Conservation (phyloP, 37 sponge, comb jelly and placozoan species). For the Halisarca cf. caerulea region DNA sequence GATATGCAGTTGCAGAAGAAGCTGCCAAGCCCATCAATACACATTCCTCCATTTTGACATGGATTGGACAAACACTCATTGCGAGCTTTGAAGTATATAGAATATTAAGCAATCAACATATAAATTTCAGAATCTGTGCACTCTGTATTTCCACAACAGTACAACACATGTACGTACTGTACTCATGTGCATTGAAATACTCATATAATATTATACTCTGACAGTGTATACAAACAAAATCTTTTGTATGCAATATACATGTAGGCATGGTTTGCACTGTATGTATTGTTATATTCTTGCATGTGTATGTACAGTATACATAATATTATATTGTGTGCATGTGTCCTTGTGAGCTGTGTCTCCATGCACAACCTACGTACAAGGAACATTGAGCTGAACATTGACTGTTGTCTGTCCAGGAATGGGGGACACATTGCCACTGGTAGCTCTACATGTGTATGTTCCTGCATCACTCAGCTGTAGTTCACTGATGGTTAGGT, state of each 20-base stretch:
- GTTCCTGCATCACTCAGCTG: conserved; percentile 3
- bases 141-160: no score
- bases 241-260: no score
- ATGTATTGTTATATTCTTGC: no score
- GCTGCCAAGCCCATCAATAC: conserved; percentile 13
- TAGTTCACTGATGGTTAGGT: background rate
- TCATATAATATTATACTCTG: no score
- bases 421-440: conserved; percentile 23
- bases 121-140: no score
- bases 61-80: conserved; percentile 11
- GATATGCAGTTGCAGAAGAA: background rate
- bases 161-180: no score
- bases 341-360: background rate
- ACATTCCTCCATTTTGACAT: conserved; percentile 3
- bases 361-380: background rate
- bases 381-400: background rate
- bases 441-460: conserved; percentile 16
- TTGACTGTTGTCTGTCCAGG: background rate
- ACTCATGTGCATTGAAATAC: no score
- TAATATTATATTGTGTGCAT: no score
- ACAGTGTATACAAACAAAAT: no score
- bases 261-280: no score
- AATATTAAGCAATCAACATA: no score
- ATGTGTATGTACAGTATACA: no score
- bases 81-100: background rate